Evolutionary conservation across 2,797 vertebrate species (phyloP).

Genomic region (Streptopelia turtur): DNA sequence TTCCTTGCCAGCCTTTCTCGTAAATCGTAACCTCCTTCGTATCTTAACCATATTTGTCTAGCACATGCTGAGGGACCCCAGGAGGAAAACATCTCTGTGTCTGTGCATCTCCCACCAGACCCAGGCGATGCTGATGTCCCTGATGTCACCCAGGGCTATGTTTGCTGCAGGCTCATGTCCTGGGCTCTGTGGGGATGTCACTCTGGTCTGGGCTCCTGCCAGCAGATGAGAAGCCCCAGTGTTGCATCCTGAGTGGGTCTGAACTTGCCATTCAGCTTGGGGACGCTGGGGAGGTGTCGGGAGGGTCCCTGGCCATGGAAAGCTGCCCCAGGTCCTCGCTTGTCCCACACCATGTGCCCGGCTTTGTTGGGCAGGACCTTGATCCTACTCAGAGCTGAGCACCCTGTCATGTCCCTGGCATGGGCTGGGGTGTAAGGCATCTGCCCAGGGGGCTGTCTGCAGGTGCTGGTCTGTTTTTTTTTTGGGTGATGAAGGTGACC

Average conservation of each 20-base stretch:
- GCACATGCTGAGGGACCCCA: neutral
- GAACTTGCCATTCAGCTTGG: too few species aligned
- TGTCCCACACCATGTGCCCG: fast-evolving
- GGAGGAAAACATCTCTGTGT: neutral
- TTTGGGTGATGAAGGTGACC: neutral
- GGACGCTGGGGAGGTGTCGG: fast-evolving
- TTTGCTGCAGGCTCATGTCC: neutral
- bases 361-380: fast-evolving
- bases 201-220: neutral
- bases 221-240: neutral
- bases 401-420: fast-evolving
- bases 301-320: neutral
- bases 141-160: fast-evolving
- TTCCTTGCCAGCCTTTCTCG: neutral
- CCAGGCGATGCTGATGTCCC: neutral
- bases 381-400: neutral
- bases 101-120: fast-evolving
- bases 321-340: fast-evolving
- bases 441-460: too few species aligned
- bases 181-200: fast-evolving
- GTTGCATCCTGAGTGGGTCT: neutral
- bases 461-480: neutral
- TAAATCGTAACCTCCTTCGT: neutral
- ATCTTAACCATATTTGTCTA: neutral
- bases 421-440: fast-evolving